A percentile compares a stretch with the other conserved stretches of the same genome.
These are phyloP conservation scores for Atherinosoma microstoma DNA, from an alignment of 2,797 vertebrate species.

Conservation along the genomic window DNA sequence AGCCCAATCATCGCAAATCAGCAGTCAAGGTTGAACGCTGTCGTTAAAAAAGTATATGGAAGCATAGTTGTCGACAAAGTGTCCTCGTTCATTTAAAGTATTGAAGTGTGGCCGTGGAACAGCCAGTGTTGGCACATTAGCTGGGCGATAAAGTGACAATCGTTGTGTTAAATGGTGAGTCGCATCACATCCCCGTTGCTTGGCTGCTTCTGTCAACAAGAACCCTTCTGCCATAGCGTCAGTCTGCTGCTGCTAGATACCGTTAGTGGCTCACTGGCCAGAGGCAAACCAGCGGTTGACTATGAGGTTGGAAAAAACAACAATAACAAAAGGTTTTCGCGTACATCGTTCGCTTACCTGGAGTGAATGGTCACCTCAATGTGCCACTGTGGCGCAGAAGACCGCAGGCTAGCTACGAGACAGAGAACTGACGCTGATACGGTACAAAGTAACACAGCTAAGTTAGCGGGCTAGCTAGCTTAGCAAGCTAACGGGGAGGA, in stretches of 20 bases:
- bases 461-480: conserved; percentile 78
- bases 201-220: conserved; percentile 80
- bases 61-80: not conserved
- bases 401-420: conserved; percentile 51
- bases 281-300: conserved; percentile 23
- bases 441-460: conserved; percentile 66
- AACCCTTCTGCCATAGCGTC: conserved; percentile 44
- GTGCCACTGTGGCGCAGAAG: conserved; percentile 43
- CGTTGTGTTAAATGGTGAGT: conserved; percentile 37
- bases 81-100: not conserved
- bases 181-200: conserved; percentile 68
- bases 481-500: conserved; percentile 66
- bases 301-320: not conserved
- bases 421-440: conserved; percentile 50
- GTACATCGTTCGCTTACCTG: conserved; percentile 58
- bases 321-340: not conserved
- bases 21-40: conserved; percentile 27
- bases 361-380: conserved; percentile 42
- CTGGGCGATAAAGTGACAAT: conserved; percentile 14
- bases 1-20: conserved; percentile 35
- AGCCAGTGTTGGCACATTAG: not conserved
- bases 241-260: conserved; percentile 33
- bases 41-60: conserved; percentile 33
- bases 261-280: conserved; percentile 23
- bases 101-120: not conserved